These are phyloP conservation scores for Platypus cylindrus DNA, from an alignment of 2,888 invertebrate genomes.

Conservation along the genomic window DNA sequence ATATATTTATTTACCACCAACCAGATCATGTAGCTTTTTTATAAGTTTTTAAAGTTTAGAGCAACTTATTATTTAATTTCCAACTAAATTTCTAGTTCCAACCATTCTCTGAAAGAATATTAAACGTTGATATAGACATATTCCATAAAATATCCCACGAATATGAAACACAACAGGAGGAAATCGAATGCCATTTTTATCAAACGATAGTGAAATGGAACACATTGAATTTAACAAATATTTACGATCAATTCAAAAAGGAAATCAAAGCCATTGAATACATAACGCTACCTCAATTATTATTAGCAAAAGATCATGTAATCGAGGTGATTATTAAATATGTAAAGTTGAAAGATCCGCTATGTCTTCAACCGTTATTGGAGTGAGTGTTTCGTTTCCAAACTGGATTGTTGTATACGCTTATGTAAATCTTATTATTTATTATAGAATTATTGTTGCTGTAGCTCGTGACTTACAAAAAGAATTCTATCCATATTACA, in stretches of 20 bases:
- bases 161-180: constrained; percentile 54
- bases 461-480: constrained; percentile 76
- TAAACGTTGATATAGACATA: constrained; percentile 76
- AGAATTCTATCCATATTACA: constrained; percentile 82
- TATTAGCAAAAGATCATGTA: constrained; percentile 68
- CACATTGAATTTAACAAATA: constrained; percentile 73
- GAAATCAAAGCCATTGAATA: constrained; percentile 52
- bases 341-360: constrained; percentile 54
- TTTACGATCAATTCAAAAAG: constrained; percentile 63
- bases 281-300: constrained; percentile 71
- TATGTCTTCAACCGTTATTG: constrained; percentile 68
- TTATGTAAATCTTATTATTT: constrained; percentile 8
- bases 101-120: constrained; percentile 77
- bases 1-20: no score
- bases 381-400: constrained; percentile 53
- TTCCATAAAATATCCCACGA: constrained; percentile 72
- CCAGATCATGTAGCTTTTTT: background rate
- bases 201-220: constrained; percentile 81
- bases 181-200: constrained; percentile 65
- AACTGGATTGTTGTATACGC: background rate
- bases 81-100: constrained; percentile 51
- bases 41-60: background rate
- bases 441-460: constrained; percentile 64
- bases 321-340: constrained; percentile 59
- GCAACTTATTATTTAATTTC: constrained; percentile 4